Evolutionary conservation across 2,797 vertebrate genomes (phyloP).

Genomic region (Cheirogaleus major): DNA sequence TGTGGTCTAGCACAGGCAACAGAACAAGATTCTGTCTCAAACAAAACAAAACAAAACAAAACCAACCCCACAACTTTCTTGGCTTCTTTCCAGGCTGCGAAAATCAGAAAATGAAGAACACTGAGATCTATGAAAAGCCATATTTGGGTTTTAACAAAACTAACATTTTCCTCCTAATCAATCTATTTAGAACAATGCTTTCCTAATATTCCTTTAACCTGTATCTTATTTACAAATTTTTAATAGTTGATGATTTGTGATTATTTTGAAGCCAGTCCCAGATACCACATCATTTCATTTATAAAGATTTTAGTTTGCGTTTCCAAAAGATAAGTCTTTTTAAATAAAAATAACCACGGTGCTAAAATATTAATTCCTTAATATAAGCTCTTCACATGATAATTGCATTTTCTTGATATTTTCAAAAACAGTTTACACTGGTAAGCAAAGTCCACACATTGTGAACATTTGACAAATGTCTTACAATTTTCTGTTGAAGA

Average conservation of each 20-base stretch:
- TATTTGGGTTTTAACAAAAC: not conserved
- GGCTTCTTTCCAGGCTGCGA: not conserved
- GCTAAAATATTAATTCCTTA: not conserved
- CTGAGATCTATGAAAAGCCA: not conserved
- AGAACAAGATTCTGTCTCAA: too few relatives aligned
- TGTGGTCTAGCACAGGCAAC: too few relatives aligned
- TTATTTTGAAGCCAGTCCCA: not conserved
- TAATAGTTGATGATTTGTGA: not conserved
- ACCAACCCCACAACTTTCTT: too few relatives aligned
- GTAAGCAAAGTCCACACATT: not conserved
- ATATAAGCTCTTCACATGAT: not conserved
- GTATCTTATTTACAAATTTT: not conserved
- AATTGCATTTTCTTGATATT: not conserved
- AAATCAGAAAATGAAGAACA: not conserved
- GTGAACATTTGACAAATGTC: not conserved
- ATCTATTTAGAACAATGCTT: not conserved
- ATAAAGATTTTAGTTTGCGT: not conserved
- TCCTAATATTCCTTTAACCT: not conserved
- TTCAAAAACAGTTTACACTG: not conserved
- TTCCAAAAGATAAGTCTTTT: not conserved
- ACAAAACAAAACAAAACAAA: too few relatives aligned
- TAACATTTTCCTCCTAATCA: not conserved
- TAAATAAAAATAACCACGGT: not conserved
- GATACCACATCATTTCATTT: not conserved
- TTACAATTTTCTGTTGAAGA: not conserved